Evolutionary conservation across 2,797 vertebrate species (phyloP).

Genomic region (Synanceia verrucosa): DNA sequence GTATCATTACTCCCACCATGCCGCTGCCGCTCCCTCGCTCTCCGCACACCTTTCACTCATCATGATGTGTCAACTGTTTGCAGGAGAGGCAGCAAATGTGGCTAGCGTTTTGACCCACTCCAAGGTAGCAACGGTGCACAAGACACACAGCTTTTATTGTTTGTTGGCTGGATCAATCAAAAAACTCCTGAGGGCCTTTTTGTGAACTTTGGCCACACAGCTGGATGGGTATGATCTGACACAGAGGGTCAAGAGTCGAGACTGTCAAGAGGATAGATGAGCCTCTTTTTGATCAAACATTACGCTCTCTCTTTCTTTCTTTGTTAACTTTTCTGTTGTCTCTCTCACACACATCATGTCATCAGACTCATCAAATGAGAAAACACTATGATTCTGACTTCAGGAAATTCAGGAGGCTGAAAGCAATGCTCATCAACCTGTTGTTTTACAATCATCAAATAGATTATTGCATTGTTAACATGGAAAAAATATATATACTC

Average conservation of each 20-base stretch:
- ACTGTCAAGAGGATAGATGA: conserved; percentile 30
- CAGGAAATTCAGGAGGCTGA: neutral
- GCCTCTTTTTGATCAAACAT: conserved; percentile 33
- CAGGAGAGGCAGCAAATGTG: conserved; percentile 65
- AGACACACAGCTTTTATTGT: conserved; percentile 76
- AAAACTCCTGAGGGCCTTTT: conserved; percentile 73
- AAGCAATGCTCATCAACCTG: neutral
- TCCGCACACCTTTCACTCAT: conserved; percentile 75
- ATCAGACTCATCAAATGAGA: no score
- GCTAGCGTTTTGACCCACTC: conserved; percentile 73
- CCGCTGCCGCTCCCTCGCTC: conserved; percentile 30
- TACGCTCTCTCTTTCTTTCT: neutral
- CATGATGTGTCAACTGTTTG: conserved; percentile 81
- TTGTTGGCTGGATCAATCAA: conserved; percentile 67
- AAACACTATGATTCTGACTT: neutral
- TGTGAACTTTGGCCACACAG: conserved; percentile 68
- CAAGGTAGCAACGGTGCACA: conserved; percentile 40
- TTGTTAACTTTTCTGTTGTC: neutral
- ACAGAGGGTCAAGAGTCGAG: conserved; percentile 23
- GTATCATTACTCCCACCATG: conserved; percentile 46
- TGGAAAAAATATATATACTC: neutral
- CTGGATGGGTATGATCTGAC: conserved; percentile 36
- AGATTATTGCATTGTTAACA: neutral
- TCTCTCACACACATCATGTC: neutral
- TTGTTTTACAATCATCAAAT: neutral